Evolutionary conservation across 2,113 vertebrate species (phyloP).

Genomic region (Agelaius tricolor): DNA sequence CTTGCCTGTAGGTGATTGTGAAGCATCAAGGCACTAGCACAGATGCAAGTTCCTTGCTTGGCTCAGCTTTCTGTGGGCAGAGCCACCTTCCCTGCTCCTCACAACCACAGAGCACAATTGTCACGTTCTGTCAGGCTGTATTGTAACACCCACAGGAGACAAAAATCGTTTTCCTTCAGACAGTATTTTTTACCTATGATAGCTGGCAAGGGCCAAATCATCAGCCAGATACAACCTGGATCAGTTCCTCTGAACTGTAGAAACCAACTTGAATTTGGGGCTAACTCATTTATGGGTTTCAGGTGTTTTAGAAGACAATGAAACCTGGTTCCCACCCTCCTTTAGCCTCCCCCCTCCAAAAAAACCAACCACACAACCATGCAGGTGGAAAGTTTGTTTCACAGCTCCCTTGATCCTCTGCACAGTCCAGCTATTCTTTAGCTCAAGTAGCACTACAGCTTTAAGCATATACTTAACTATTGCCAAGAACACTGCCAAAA

Average conservation of each 20-base stretch:
- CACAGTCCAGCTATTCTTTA: neutral
- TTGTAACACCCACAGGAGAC: neutral
- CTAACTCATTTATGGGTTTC: neutral
- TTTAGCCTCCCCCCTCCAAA: neutral
- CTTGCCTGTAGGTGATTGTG: neutral
- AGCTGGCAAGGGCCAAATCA: neutral
- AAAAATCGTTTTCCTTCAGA: neutral
- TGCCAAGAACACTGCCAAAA: neutral
- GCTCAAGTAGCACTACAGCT: neutral
- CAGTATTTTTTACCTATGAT: neutral
- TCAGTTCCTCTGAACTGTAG: neutral
- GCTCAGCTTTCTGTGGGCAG: neutral
- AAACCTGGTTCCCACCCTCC: neutral
- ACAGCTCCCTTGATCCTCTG: neutral
- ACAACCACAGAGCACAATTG: neutral
- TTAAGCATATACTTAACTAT: neutral
- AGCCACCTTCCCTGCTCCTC: neutral
- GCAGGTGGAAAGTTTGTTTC: neutral
- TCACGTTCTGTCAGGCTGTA: neutral
- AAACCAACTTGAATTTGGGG: fast-evolving
- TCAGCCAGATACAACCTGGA: neutral
- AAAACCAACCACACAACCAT: neutral
- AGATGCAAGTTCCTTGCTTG: fast-evolving
- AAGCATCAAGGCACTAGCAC: neutral
- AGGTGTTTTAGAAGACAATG: neutral